Conservation (phyloP, 2,888 invertebrate species). For the Cylloceria caligata region DNA sequence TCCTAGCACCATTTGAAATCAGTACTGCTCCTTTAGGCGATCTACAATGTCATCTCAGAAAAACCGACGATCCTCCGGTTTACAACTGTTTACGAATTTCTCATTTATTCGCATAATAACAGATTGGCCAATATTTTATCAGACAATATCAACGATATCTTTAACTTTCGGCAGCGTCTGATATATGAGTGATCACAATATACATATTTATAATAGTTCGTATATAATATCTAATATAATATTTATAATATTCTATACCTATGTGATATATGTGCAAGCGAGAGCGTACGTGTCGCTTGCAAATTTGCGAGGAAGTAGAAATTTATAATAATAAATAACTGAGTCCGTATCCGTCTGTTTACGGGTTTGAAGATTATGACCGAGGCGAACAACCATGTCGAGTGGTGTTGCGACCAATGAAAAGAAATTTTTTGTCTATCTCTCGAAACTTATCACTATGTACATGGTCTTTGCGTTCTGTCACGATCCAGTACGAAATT, state of each 20-base stretch:
- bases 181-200: slow-evolving; percentile 46
- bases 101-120: slow-evolving; percentile 58
- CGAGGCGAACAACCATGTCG: slow-evolving; percentile 25
- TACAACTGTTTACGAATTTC: slow-evolving; percentile 52
- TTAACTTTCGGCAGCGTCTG: slow-evolving; percentile 19
- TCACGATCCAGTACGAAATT: neutral
- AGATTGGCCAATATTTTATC: slow-evolving; percentile 19
- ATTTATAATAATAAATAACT: slow-evolving; percentile 74
- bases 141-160: slow-evolving; percentile 42
- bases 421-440: slow-evolving; percentile 12
- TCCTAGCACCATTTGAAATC: slow-evolving; percentile 85
- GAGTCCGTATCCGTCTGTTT: slow-evolving; percentile 35
- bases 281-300: slow-evolving; percentile 37
- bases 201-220: slow-evolving; percentile 48
- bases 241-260: slow-evolving; percentile 50
- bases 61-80: neutral
- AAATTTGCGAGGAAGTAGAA: slow-evolving; percentile 74
- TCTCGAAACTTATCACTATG: slow-evolving; percentile 49
- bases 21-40: slow-evolving; percentile 83
- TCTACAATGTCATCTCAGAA: slow-evolving; percentile 64
- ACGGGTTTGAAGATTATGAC: slow-evolving; percentile 5
- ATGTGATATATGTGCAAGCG: slow-evolving; percentile 52
- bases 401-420: slow-evolving; percentile 7
- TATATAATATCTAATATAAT: slow-evolving; percentile 45
- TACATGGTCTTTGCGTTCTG: slow-evolving; percentile 42